Base-by-base conservation (phyloP, 2,797 vertebrate genomes). In the Paedocypris micromegethes region DNA sequence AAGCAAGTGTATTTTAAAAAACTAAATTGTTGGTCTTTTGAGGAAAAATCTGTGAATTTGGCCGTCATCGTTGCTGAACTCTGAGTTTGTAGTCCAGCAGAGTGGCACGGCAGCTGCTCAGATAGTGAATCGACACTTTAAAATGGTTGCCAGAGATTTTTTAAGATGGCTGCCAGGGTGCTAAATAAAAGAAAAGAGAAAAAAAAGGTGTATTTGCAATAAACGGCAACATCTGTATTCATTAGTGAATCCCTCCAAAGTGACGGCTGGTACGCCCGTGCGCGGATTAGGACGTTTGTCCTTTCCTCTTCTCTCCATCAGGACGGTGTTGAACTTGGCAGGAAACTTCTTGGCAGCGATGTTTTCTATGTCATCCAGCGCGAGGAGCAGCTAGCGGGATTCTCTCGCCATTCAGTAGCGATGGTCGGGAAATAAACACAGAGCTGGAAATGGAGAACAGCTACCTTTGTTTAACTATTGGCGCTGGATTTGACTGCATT, bases 151-250 rank as follows among this genome's bases (percentile, higher is more conserved):
- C 95, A 96, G 86, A 87, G 85, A 90, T 89, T 23, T 23, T 90
- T 87, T 90, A 95, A 96, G 90, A 96, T 96, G 95, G 94, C 94
- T 95, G 93, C 94, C 94, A 95, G 91, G 84, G 83, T 84, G 82
- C 81, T 81, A 78, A 79, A 79, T 69, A 59, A 64, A 58, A 75
- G 70, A 67, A 48, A 66, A 72, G 55, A 59, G 51, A 71, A 23
- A 23, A 23, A 23, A 23, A 23, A 71, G 54, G 65, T 68, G 58
- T 66, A 66, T 75, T 70, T 65, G 63, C 72, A 74, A 75, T 80
- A 79, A 80, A 80, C 63, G 67, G 51, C 71, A 72, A 74, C 66
- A 70, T 78, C 61, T 73, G 74, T 61, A 67, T 79, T 65, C 69
- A 66, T 59, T 86, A 87, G 86, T 86, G 87, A 89, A 87, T 85